Percentiles rank a stretch among this genome's conserved stretches.
Evolutionary conservation across 2,113 vertebrate genomes (phyloP).

Genomic region (Labeo catla): DNA sequence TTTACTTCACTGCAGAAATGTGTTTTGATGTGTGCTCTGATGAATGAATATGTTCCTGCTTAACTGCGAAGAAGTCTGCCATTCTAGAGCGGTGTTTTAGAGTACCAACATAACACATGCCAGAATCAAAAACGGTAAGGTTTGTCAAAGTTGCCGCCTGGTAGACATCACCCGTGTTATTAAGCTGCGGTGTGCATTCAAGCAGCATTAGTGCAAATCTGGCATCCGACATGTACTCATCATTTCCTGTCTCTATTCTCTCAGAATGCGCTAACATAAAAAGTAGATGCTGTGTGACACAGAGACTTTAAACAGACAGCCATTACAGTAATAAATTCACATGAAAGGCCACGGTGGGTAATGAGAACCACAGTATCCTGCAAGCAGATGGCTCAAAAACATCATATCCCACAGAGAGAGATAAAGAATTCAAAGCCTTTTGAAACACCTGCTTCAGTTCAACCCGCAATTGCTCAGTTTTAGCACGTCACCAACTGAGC

Average conservation of each 20-base stretch:
- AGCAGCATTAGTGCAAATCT: not conserved
- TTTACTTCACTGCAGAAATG: constrained; percentile 15
- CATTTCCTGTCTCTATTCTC: not conserved
- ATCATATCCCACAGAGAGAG: constrained; percentile 43
- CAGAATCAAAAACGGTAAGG: not conserved
- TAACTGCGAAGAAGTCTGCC: not conserved
- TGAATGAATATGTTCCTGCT: constrained; percentile 1
- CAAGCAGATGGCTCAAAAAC: constrained; percentile 45
- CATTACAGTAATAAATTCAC: constrained; percentile 34
- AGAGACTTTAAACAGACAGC: not conserved
- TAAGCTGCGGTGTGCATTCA: not conserved
- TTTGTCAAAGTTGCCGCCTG: not conserved
- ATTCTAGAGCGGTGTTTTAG: not conserved
- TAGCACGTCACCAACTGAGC: constrained; percentile 26
- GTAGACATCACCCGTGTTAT: not conserved
- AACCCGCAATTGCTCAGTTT: constrained; percentile 28
- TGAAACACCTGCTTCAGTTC: constrained; percentile 41
- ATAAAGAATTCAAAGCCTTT: constrained; percentile 47
- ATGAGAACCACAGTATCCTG: constrained; percentile 38
- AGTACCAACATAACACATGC: not conserved
- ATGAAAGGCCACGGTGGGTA: constrained; percentile 33
- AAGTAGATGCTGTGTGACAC: not conserved
- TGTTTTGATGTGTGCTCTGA: constrained; percentile 13
- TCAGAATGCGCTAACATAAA: not conserved
- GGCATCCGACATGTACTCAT: not conserved